Conservation (phyloP, 2,797 vertebrate genomes). For the Tauraco hartlaubi region DNA sequence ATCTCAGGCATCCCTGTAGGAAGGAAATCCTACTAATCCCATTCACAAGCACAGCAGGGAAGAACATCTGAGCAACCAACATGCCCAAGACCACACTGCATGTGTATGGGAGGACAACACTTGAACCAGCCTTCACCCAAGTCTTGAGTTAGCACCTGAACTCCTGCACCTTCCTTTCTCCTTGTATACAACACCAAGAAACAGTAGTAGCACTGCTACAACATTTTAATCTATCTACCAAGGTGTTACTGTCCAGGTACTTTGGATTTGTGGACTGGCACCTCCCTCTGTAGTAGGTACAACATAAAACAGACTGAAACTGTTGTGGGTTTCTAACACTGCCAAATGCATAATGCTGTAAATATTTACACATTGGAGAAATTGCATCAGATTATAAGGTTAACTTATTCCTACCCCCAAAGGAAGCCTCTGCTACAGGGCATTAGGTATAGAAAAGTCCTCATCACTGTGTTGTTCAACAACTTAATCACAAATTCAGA, state of each 20-base stretch:
- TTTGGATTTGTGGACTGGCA: neutral
- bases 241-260: neutral
- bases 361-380: neutral
- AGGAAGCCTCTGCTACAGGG: neutral
- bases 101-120: neutral
- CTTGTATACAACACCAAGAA: neutral
- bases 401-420: neutral
- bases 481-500: neutral
- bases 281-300: fast-evolving
- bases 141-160: neutral
- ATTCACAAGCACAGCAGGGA: neutral
- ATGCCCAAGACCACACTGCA: fast-evolving
- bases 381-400: neutral
- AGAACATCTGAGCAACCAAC: neutral
- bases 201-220: neutral
- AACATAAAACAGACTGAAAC: neutral
- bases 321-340: neutral
- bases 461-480: neutral
- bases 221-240: neutral
- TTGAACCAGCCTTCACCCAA: neutral
- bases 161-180: neutral
- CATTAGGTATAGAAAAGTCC: neutral
- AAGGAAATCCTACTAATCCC: neutral
- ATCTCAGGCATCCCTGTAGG: neutral
- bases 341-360: neutral